A percentile compares a stretch with the other conserved stretches of the same genome.
Conservation (phyloP, 2,888 invertebrate species). For the Linyphia triangularis region DNA sequence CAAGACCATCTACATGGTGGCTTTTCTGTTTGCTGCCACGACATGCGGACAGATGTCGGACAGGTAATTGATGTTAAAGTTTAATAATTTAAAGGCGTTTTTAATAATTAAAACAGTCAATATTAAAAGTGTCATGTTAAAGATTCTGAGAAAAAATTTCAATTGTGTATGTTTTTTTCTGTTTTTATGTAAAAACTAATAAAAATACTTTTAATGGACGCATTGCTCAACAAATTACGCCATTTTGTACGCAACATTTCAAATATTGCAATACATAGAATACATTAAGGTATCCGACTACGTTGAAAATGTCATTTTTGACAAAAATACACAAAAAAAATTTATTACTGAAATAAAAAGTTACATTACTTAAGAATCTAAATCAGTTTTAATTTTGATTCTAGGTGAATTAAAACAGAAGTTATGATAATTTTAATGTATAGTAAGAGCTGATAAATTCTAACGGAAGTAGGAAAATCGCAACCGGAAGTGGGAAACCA, state of each 20-base stretch:
- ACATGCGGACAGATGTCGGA: conserved; percentile 68
- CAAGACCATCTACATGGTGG: conserved; percentile 73
- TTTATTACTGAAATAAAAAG: not conserved
- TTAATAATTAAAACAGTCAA: too few species aligned
- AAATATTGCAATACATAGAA: too few species aligned
- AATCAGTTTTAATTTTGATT: conserved; percentile 10
- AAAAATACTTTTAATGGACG: too few species aligned
- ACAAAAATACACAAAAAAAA: not conserved
- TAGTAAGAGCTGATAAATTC: not conserved
- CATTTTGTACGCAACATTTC: too few species aligned
- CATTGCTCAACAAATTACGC: too few species aligned
- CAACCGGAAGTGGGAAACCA: conserved; percentile 1
- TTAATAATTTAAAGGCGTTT: not conserved
- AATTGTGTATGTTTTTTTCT: too few species aligned
- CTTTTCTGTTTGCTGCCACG: conserved; percentile 61
- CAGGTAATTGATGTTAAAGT: conserved; percentile 34
- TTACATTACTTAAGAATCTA: not conserved
- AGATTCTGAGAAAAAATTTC: too few species aligned
- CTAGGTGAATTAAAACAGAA: not conserved
- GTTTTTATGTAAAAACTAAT: too few species aligned
- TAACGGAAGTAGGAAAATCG: too few species aligned
- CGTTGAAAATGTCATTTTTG: conserved; percentile 14
- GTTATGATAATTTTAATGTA: not conserved
- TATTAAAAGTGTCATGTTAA: too few species aligned
- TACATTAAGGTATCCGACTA: conserved; percentile 31